Evolutionary conservation across 1,140 invertebrate genomes (phyloP), one percentile per base, ranked within the genome.

Genomic region (Chironomus tepperi): DNA sequence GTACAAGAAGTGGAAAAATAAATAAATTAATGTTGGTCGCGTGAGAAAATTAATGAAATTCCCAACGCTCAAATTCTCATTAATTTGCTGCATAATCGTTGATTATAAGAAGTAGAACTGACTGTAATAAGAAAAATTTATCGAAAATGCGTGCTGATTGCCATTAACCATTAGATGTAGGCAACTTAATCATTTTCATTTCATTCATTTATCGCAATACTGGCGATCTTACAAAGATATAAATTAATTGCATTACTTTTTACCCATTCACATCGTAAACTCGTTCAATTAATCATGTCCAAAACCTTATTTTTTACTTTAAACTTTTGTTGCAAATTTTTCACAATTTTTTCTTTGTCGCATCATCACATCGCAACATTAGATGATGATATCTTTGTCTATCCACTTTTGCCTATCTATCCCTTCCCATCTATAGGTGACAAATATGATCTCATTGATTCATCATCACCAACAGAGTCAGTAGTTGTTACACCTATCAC

Each of bases 381-480:
- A 47, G 5, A 9, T 12, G 47, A 10, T 15, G 15, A n/a, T 9
- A 34, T 34, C 5, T 5, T 34, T 34, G 24, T 34, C 24, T 34
- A 34, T 10, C 43, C 43, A 57, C 12, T n/a, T n/a, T n/a, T 57
- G 10, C 47, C 5, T 84, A 84, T 84, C 83, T 84, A n/a, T n/a
- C 84, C 83, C 82, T 85, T 85, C 83, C 86, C 84, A 86, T 84
- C 85, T 67, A 67, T 70, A 88, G 87, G 87, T 88, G 87, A 88
- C 85, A 88, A 87, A 84, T 87, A 85, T 83, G 86, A 86, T 83
- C 86, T 88, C 81, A 87, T 87, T 84, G 86, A 86, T 83, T 85
- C 84, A 83, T 86, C 85, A 83, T 86, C 87, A 84, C 86, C 85
- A 83, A 83, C 82, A 81, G 81, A 83, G 83, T 83, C 83, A 83